These are phyloP conservation scores for Papilio polyxenes DNA, from an alignment of 1,140 invertebrate species.

Conservation along the genomic window DNA sequence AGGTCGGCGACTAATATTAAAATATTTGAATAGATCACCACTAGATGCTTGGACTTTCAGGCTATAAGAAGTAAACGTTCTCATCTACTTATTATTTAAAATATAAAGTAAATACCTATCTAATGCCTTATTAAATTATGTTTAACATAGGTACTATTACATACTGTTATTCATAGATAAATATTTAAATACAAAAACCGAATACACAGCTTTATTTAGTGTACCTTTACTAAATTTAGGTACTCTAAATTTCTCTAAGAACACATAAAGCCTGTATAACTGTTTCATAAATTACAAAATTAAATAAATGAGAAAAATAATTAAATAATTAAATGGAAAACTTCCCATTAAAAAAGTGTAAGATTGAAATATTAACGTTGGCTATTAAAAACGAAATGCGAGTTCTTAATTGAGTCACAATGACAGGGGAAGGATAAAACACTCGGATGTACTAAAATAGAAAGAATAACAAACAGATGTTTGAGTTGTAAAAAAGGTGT, in stretches of 20 bases:
- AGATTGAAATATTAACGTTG: conserved; percentile 54
- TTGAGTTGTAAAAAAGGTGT: conserved; percentile 63
- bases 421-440: conserved; percentile 64
- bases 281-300: conserved; percentile 64
- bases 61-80: too few species aligned
- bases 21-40: too few species aligned
- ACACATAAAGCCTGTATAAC: not conserved
- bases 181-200: too few species aligned
- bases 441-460: conserved; percentile 72
- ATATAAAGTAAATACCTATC: too few species aligned
- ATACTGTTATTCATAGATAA: too few species aligned
- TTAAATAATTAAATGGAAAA: conserved; percentile 56
- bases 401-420: conserved; percentile 73
- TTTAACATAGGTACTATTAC: too few species aligned
- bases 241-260: not conserved
- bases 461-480: conserved; percentile 76
- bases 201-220: too few species aligned
- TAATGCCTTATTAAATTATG: too few species aligned
- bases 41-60: too few species aligned
- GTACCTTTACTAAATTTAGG: not conserved
- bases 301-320: conserved; percentile 34
- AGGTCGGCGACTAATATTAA: too few species aligned
- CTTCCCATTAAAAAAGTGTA: conserved; percentile 49
- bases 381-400: conserved; percentile 66
- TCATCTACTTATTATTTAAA: too few species aligned